These are phyloP conservation scores for Luehdorfia chinensis DNA, from an alignment of 1,140 invertebrate species.

Conservation along the genomic window DNA sequence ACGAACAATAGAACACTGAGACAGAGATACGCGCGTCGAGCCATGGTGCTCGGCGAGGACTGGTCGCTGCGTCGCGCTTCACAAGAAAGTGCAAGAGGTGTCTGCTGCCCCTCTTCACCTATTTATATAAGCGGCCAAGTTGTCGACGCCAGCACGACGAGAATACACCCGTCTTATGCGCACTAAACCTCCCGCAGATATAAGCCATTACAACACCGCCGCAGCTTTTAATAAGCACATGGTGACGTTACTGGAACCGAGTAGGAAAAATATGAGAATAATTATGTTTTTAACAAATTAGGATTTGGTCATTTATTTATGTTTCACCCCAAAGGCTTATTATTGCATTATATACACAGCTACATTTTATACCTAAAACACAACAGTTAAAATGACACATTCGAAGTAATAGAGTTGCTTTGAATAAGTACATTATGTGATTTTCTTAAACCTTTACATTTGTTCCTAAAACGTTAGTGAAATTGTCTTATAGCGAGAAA, in stretches of 20 bases:
- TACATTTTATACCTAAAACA: no score
- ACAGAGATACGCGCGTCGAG: slow-evolving; percentile 71
- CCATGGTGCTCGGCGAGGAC: slow-evolving; percentile 72
- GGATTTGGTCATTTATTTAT: background rate
- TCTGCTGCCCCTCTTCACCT: slow-evolving; percentile 71
- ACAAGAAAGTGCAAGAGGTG: slow-evolving; percentile 73
- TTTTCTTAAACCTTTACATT: no score
- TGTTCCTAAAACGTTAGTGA: no score
- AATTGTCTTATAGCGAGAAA: no score
- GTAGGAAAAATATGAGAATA: slow-evolving; percentile 26
- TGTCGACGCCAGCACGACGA: slow-evolving; percentile 43
- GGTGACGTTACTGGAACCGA: slow-evolving; percentile 34
- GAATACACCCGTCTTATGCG: slow-evolving; percentile 57
- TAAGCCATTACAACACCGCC: slow-evolving; percentile 37
- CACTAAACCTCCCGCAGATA: slow-evolving; percentile 41
- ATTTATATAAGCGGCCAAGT: slow-evolving; percentile 71
- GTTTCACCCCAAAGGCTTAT: no score
- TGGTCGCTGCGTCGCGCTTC: slow-evolving; percentile 60
- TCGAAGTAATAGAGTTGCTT: no score
- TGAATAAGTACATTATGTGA: no score
- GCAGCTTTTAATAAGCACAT: slow-evolving; percentile 62
- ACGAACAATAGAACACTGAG: slow-evolving; percentile 63
- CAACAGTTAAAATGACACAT: no score
- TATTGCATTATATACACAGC: no score
- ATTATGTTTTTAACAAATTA: slow-evolving; percentile 25